These are phyloP conservation scores for Trachythela sp. DNA, from an alignment of 64 coral and sea anemone species.

Conservation along the genomic window DNA sequence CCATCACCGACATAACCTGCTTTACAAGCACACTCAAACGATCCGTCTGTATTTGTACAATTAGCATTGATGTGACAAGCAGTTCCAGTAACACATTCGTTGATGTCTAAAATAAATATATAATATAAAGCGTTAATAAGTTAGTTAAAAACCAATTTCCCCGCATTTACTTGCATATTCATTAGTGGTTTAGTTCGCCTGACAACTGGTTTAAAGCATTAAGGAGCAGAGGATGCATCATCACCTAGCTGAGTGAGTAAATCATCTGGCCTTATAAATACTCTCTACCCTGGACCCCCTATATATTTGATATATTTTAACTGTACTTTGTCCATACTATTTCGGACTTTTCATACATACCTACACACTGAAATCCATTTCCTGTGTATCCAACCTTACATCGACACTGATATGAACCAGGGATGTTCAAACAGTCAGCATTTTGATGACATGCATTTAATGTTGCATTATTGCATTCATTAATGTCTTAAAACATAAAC, in stretches of 20 bases:
- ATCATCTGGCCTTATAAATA: too few species aligned
- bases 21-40: conserved; percentile 33
- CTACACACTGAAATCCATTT: conserved; percentile 45
- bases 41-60: conserved; percentile 32
- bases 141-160: background rate
- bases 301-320: too few species aligned
- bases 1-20: conserved; percentile 32
- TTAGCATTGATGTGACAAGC: conserved; percentile 25
- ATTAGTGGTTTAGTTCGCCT: too few species aligned
- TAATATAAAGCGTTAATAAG: background rate
- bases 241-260: too few species aligned
- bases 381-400: conserved; percentile 26
- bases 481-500: conserved; percentile 3
- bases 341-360: conserved; percentile 25
- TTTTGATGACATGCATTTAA: conserved; percentile 20
- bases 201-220: too few species aligned
- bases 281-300: too few species aligned
- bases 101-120: conserved; percentile 35
- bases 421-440: conserved; percentile 15
- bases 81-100: conserved; percentile 43
- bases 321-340: conserved; percentile 8
- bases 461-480: background rate
- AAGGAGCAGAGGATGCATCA: too few species aligned
- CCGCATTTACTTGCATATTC: conserved; percentile 4
- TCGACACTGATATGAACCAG: background rate